These are phyloP conservation scores for Cheracebus regulus DNA, from an alignment of 2,797 vertebrate genomes.

Conservation along the genomic window DNA sequence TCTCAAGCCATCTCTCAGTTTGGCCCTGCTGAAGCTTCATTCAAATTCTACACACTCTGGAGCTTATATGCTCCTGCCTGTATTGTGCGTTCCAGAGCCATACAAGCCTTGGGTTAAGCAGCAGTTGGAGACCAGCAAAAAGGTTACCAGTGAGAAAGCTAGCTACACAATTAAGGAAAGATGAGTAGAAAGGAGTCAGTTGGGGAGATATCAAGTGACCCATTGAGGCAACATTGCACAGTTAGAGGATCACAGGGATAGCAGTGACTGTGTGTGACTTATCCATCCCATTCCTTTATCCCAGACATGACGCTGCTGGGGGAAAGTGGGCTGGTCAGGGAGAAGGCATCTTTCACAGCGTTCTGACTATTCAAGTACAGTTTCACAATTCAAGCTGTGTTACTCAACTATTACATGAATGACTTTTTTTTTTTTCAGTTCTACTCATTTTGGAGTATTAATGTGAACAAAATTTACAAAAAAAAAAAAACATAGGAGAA, in stretches of 20 bases:
- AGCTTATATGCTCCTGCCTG: constrained; percentile 19
- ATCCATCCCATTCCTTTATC: not conserved
- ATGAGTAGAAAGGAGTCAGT: not conserved
- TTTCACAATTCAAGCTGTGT: not conserved
- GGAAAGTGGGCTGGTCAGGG: too few species aligned
- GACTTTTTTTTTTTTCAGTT: not conserved
- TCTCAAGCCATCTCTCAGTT: constrained; percentile 70
- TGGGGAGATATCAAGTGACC: not conserved
- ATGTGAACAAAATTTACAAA: not conserved
- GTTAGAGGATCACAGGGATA: not conserved
- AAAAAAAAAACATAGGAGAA: not conserved
- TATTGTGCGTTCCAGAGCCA: constrained; percentile 44
- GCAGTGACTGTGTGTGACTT: not conserved
- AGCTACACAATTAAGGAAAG: not conserved
- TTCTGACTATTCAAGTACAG: not conserved
- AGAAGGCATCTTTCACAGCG: not conserved
- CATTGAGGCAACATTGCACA: not conserved
- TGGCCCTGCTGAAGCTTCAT: constrained; percentile 73
- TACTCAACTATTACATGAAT: not conserved
- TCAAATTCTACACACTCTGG: constrained; percentile 38
- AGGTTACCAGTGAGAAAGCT: constrained; percentile 22
- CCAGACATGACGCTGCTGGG: not conserved
- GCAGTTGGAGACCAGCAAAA: constrained; percentile 34
- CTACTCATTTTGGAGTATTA: not conserved
- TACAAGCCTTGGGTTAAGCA: constrained; percentile 40